Conservation (phyloP, 1,140 invertebrate species). For the Luehdorfia chinensis region DNA sequence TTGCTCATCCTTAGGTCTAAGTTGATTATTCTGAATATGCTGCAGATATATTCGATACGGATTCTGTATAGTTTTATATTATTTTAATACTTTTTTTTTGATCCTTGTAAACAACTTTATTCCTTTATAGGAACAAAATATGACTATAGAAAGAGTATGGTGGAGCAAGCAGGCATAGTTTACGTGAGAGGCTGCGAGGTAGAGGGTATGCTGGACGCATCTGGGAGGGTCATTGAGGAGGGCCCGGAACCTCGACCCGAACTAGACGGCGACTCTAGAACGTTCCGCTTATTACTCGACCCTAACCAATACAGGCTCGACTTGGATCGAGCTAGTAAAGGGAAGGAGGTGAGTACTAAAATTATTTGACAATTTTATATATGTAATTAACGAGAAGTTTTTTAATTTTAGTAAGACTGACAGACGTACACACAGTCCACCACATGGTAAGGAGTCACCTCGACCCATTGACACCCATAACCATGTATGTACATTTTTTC, state of each 20-base stretch:
- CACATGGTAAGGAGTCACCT: too few species aligned
- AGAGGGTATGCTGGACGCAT: constrained; percentile 98
- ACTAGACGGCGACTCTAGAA: constrained; percentile 92
- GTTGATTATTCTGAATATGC: too few species aligned
- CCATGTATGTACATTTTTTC: too few species aligned
- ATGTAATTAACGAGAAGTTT: background rate
- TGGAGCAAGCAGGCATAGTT: constrained; percentile 93
- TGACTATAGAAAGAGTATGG: constrained; percentile 88
- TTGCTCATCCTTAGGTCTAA: too few species aligned
- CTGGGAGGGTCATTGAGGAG: constrained; percentile 98
- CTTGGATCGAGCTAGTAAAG: constrained; percentile 88
- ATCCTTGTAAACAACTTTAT: too few species aligned
- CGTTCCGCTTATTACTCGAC: constrained; percentile 96
- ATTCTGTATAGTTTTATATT: too few species aligned
- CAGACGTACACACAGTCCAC: too few species aligned
- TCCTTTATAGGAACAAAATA: constrained; percentile 84
- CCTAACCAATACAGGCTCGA: constrained; percentile 97
- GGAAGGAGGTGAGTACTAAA: constrained; percentile 79
- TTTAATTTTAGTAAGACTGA: constrained; percentile 2
- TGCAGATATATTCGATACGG: too few species aligned
- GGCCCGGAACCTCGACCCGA: constrained; percentile 92
- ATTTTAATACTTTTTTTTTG: too few species aligned
- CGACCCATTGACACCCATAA: too few species aligned
- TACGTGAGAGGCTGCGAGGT: constrained; percentile 98
- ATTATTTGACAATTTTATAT: background rate